Base-by-base conservation (phyloP, 2,797 vertebrate genomes). In the Threskiornis aethiopicus region DNA sequence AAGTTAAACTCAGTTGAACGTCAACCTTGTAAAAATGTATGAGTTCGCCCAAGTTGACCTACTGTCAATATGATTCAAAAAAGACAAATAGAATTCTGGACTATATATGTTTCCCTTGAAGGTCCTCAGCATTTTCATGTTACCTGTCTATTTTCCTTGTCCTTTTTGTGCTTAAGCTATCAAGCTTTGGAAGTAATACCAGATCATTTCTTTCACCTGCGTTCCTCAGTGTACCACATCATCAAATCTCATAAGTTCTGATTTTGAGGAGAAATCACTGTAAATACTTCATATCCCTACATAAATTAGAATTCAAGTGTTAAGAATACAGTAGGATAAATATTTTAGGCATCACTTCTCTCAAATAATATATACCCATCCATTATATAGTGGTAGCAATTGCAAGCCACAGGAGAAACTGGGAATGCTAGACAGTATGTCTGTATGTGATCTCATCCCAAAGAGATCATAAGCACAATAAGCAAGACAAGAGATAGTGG, bases 11-110 rank as follows among this genome's bases (percentile, higher is more conserved):
- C 93, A 71, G 79, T 67, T 94, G 92, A 94, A 89, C 81, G 67
- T 80, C 92, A 94, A 80, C 64, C 94, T 94, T 89, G 92, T 97
- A 95, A 97, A 97, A 97, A 96, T 96, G 86, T 89, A 97, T 94
- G 86, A 95, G 88, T 87, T 95, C 9, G 16, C 52, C 52, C 59
- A 95, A 64, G 86, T 5, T 96, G 96, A 97, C 93, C 93, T 83
- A 65, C 90, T 96, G 92, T 96, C 96, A 97, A 87, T 91, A 95
- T 80, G 10, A 94, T 77, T 95, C 87, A 95, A 37, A 94, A 89
- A 76, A 89, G 87, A 93, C 61, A 73, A 85, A 95, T 75, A 96
- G 75, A 84, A 35, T 92, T 83, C 47, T 93, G 41, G 59, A 70
- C 55, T 87, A 55, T 49, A 42, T 87, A 35, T 70, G 51, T 87